Base-by-base conservation (phyloP, 2,113 vertebrate species). In the Callipepla californica region DNA sequence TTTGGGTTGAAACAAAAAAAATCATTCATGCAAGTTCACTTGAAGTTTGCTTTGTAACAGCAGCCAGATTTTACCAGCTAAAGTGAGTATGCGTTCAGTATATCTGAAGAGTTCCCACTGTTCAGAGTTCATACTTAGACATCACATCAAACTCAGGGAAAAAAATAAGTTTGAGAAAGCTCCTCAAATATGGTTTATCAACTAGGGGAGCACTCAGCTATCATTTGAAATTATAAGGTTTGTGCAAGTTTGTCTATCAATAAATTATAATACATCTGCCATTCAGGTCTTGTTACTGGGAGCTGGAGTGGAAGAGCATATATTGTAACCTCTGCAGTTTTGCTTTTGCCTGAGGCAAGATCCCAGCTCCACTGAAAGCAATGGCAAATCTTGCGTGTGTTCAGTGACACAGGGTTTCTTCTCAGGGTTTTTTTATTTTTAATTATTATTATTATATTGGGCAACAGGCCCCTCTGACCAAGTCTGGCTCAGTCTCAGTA, bases 231-330 rank as follows among this genome's bases (percentile, higher is more conserved):
- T 85, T 75, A 79, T 82, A 94, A 90, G 42, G 65, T 88, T 74
- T 92, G 76, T 63, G 55, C 51, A 90, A 93, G 88, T 84, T 90
- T 94, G 61, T 4, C 0, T 94, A 94, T 96, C 69, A 96, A 94
- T 95, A 95, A 95, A 94, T 96, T 80, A 96, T 95, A 89, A 77
- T 85, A 82, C 94, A 92, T 91, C 92, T 96, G 96, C 91, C 45
- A 67, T 89, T 77, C 87, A 75, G 81, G 89, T 80, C 91, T 89
- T 92, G 67, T 93, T 93, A 67, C 72, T 87, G 89, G 75, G 79
- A 96, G 89, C 5, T 93, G 94, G 65, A 91, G 79, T 87, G 89
- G 87, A 96, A 95, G 67, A 83, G 68, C 79, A 80, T 72, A 80
- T 85, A 95, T 69, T 87, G 94, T 96, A 93, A 96, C 84, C 82